Base-by-base conservation (phyloP, 2,113 vertebrate genomes). In the Dunckerocampus dactyliophorus region DNA sequence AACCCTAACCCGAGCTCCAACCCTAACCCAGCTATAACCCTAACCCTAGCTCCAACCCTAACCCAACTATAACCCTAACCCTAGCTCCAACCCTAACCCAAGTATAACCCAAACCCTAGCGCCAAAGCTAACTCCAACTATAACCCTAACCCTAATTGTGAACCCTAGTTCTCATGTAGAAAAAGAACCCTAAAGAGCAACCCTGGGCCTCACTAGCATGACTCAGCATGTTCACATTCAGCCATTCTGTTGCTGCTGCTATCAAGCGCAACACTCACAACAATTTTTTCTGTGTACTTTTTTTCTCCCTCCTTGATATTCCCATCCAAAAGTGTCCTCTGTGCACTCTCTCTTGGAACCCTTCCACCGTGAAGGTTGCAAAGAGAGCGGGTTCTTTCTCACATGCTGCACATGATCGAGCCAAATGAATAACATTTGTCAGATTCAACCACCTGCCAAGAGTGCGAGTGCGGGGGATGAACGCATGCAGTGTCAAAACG, bases 331-430 rank as follows among this genome's bases (percentile, higher is more conserved):
- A 7, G 46, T 16, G 22, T 51, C 39, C 22, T 50, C 19, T 20
- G 12, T 74, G 65, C 59, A 39, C 9, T 62, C 51, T 47, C 55
- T 15, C 53, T 39, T 60, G 74, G 72, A 74, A 62, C 51, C 46
- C 53, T 72, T 57, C 67, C 55, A 28, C 47, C 20, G 17, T 50
- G n/a, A 53, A 59, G 58, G 48, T 34, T 56, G 8, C 47, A 31
- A 67, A 52, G 47, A 14, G 46, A 57, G 50, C 2, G 11, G 31
- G 57, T 65, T 43, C 39, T 43, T 20, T 20, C 20, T 65, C 62
- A 59, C 54, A 56, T 15, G 59, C 60, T 57, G 56, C 47, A 45
- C 50, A 60, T 45, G 47, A 67, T 59, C 1, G 24, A 24, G 4
- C 60, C 24, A 74, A 51, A 62, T 45, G 58, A 75, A 67, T 8